Evolutionary conservation across 2,797 vertebrate genomes (phyloP), one percentile per base, ranked within the genome.

Genomic region (Vultur gryphus): DNA sequence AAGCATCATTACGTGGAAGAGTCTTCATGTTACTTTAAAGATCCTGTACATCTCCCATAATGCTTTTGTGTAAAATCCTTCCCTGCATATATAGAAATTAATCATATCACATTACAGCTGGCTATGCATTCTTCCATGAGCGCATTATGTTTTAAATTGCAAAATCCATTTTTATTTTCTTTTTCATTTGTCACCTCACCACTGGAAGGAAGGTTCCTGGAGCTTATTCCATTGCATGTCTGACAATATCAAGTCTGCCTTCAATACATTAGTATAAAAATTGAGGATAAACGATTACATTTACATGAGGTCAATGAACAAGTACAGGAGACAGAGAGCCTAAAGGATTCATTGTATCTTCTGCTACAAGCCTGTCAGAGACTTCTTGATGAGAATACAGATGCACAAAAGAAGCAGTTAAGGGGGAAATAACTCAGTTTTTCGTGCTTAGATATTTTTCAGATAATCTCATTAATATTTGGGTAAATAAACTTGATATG

Each of bases 271-370:
- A 89, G 17, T 55, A 79, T 61, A 77, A 97, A 96, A 97, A 95
- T 83, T 92, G 81, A 51, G n/a, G 78, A 96, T 94, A 96, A 97
- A 97, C 37, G 31, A 97, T 95, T 96, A 89, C 84, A 96, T 92
- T 94, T 95, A 65, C 51, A 71, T 96, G 87, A 97, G 92, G 93
- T 96, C 93, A 98, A 35, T 71, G 66, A 97, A 79, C 57, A 97
- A 67, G 61, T 48, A 81, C 35, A 93, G 37, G 87, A 96, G 89
- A 77, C 44, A 87, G 44, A 93, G 97, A 88, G 28, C 48, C 70
- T 90, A 84, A 72, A 81, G 65, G 44, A 95, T 72, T 94, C 59
- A 58, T 35, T 70, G 12, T 28, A 10, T 64, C 37, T 95, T 90
- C 84, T 59, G 31, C 33, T 73, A 26, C 43, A 70, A 70, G 39